These are phyloP conservation scores for Berghia stephanieae DNA, from an alignment of 1,140 invertebrate genomes.

Conservation along the genomic window DNA sequence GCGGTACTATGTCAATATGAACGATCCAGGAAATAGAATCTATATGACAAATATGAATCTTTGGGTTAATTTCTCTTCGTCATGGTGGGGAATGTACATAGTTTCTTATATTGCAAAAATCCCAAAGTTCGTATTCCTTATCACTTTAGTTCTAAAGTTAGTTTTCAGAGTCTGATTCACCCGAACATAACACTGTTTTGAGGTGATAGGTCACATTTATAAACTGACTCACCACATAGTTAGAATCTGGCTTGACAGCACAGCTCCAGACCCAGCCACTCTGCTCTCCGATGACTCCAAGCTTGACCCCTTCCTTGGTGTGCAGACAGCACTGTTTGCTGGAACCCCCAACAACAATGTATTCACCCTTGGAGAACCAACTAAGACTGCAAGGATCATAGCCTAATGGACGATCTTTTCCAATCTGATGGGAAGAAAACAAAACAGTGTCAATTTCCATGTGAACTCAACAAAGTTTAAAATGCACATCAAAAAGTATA, in stretches of 20 bases:
- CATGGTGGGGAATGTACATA: background rate
- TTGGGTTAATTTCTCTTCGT: background rate
- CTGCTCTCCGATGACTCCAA: slow-evolving; percentile 78
- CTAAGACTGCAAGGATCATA: slow-evolving; percentile 83
- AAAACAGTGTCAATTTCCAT: background rate
- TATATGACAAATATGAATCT: too few relatives aligned
- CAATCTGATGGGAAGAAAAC: slow-evolving; percentile 64
- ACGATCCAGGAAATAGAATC: too few relatives aligned
- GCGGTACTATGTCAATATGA: too few relatives aligned
- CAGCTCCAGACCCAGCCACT: slow-evolving; percentile 89
- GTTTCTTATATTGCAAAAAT: too few relatives aligned
- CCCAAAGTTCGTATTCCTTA: too few relatives aligned
- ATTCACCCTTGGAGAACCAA: slow-evolving; percentile 83
- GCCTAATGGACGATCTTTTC: slow-evolving; percentile 80
- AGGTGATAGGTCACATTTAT: too few relatives aligned
- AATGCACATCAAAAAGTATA: too few relatives aligned
- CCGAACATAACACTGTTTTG: too few relatives aligned
- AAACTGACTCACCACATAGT: slow-evolving; percentile 74
- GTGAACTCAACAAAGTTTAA: too few relatives aligned
- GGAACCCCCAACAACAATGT: slow-evolving; percentile 85
- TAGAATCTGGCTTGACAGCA: slow-evolving; percentile 78
- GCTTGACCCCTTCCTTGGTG: slow-evolving; percentile 84
- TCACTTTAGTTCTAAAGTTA: too few relatives aligned
- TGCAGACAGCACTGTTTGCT: slow-evolving; percentile 81
- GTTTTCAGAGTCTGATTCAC: too few relatives aligned